These are phyloP conservation scores for Neomorphus geoffroyi DNA, from an alignment of 2,797 vertebrate species.

Conservation along the genomic window DNA sequence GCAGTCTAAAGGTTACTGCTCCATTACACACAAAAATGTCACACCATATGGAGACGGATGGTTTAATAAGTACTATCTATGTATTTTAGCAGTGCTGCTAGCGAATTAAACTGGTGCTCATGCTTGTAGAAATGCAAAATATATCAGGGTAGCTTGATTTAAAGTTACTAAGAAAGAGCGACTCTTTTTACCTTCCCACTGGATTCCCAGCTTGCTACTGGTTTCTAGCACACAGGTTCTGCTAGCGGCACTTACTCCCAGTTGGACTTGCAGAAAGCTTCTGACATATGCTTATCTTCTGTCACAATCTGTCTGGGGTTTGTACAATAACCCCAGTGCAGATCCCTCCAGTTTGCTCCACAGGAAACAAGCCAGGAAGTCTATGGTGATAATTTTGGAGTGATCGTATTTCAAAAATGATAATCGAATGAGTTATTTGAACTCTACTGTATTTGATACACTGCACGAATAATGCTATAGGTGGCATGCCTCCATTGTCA, in stretches of 20 bases:
- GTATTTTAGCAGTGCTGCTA: neutral
- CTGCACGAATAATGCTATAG: neutral
- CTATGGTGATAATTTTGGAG: neutral
- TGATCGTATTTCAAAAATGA: neutral
- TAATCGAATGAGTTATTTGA: neutral
- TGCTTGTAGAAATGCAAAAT: neutral
- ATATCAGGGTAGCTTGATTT: neutral
- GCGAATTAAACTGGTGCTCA: neutral
- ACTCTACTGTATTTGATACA: neutral
- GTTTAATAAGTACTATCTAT: neutral
- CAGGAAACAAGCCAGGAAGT: neutral
- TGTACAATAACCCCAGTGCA: neutral
- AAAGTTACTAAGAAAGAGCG: neutral
- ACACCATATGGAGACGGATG: neutral
- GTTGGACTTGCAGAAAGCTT: neutral
- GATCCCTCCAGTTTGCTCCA: neutral
- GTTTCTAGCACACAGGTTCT: neutral
- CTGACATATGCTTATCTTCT: neutral
- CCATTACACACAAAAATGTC: neutral
- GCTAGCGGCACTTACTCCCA: neutral
- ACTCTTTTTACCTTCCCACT: neutral
- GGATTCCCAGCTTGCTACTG: neutral
- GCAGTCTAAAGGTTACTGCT: neutral
- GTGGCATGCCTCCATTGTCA: neutral
- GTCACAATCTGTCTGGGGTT: neutral